A percentile compares a stretch with the other conserved stretches of the same genome.
These are phyloP conservation scores for Myotis daubentonii DNA, from an alignment of 2,797 vertebrate genomes.

Conservation along the genomic window DNA sequence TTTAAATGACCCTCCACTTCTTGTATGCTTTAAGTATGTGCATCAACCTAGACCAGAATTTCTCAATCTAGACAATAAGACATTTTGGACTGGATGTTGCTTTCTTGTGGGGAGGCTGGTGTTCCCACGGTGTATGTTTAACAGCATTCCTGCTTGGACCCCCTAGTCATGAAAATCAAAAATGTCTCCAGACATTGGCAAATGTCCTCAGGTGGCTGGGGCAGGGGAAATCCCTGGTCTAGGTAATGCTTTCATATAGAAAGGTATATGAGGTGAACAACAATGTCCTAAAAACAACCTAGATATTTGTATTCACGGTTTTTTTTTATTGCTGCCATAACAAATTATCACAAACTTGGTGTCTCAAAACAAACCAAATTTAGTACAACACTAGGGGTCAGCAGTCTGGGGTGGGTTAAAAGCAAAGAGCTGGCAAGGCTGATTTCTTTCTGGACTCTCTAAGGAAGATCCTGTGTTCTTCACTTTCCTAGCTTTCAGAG, in stretches of 20 bases:
- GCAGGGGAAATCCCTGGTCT: neutral
- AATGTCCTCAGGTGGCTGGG: neutral
- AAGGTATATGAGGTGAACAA: neutral
- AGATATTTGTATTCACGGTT: neutral
- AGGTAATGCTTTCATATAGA: neutral
- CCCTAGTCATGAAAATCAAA: neutral
- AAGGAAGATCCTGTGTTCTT: neutral
- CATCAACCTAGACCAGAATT: neutral
- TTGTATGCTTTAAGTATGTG: neutral
- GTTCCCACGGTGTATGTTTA: neutral
- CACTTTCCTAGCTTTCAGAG: neutral
- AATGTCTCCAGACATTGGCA: neutral
- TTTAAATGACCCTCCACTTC: neutral
- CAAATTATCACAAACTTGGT: neutral
- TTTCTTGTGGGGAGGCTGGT: neutral
- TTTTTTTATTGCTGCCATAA: constrained; percentile 6
- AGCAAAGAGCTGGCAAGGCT: neutral
- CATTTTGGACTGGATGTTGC: neutral
- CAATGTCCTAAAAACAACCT: neutral
- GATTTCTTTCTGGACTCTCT: neutral
- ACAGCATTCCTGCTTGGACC: neutral
- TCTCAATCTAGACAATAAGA: neutral
- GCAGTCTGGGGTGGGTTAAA: neutral
- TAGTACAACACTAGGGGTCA: neutral
- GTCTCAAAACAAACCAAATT: neutral